Evolutionary conservation across 2,888 invertebrate genomes (phyloP).

Genomic region (Siphonodentalium dalli): DNA sequence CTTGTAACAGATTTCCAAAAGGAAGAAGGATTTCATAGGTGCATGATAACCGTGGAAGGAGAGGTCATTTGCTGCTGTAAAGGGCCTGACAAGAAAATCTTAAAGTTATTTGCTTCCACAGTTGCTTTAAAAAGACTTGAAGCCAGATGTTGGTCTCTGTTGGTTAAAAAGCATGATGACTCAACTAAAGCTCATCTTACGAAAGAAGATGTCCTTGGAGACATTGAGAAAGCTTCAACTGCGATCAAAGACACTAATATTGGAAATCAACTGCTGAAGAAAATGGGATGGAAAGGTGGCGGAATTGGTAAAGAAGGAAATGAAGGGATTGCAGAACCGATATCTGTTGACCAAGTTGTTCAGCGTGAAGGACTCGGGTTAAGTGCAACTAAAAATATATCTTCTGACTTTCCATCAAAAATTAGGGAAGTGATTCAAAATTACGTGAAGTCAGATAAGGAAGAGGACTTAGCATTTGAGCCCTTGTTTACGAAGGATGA

Average conservation of each 20-base stretch:
- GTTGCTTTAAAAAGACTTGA: constrained; percentile 41
- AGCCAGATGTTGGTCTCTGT: constrained; percentile 54
- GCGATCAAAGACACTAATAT: constrained; percentile 66
- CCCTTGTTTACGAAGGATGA: constrained; percentile 66
- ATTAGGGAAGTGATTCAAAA: constrained; percentile 52
- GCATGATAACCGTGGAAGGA: constrained; percentile 40
- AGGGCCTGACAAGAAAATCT: constrained; percentile 33
- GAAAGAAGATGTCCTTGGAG: constrained; percentile 46
- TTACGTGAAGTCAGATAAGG: constrained; percentile 55
- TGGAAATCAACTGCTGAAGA: constrained; percentile 71
- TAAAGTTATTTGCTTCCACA: constrained; percentile 40
- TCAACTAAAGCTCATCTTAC: constrained; percentile 32
- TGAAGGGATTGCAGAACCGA: constrained; percentile 74
- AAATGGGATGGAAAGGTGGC: constrained; percentile 80
- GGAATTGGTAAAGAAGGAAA: constrained; percentile 72
- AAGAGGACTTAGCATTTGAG: constrained; percentile 65
- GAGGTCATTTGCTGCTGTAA: constrained; percentile 36
- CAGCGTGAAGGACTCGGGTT: constrained; percentile 60
- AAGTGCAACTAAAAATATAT: constrained; percentile 37
- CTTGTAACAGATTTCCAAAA: constrained; percentile 43
- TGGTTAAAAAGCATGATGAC: constrained; percentile 48
- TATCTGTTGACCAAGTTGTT: constrained; percentile 55
- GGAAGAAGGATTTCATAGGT: constrained; percentile 30
- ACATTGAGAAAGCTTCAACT: constrained; percentile 30
- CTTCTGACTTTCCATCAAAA: constrained; percentile 43